These are phyloP conservation scores for Chalcis sispes DNA, from an alignment of 2,888 invertebrate genomes.

Conservation along the genomic window DNA sequence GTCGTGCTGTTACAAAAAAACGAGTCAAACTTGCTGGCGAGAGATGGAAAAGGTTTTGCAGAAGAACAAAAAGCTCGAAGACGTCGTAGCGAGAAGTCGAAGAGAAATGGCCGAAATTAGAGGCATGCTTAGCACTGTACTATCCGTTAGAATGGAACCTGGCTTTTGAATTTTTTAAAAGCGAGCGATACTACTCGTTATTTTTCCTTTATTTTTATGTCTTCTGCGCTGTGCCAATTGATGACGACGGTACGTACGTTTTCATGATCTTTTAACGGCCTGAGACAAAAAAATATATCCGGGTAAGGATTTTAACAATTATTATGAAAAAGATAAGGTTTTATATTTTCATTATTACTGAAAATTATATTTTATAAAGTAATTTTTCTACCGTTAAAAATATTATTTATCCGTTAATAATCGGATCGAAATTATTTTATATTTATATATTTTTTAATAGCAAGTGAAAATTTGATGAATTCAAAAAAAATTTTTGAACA, in stretches of 20 bases:
- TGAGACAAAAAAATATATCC: neutral
- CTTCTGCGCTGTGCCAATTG: conserved; percentile 1
- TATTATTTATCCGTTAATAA: too few relatives aligned
- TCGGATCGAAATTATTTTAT: too few relatives aligned
- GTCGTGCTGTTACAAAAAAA: conserved; percentile 62
- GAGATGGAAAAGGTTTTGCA: conserved; percentile 66
- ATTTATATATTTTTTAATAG: too few relatives aligned
- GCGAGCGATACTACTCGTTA: too few relatives aligned
- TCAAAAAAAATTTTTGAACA: too few relatives aligned
- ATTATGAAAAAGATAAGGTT: neutral
- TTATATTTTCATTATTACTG: too few relatives aligned
- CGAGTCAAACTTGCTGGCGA: conserved; percentile 64
- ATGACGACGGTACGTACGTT: neutral
- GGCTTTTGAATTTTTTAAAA: conserved; percentile 65
- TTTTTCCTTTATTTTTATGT: neutral
- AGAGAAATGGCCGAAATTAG: conserved; percentile 68
- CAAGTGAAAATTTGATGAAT: too few relatives aligned
- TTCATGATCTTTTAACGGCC: neutral
- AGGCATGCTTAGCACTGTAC: conserved; percentile 67
- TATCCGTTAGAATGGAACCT: conserved; percentile 71
- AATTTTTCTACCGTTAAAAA: too few relatives aligned
- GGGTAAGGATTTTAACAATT: neutral
- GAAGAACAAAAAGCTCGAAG: conserved; percentile 68
- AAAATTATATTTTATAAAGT: too few relatives aligned
- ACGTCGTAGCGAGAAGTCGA: conserved; percentile 65